phyloP scores from a whole-genome alignment of 2,888 invertebrate genomes.

The Synanthedon vespiformis region DNA sequence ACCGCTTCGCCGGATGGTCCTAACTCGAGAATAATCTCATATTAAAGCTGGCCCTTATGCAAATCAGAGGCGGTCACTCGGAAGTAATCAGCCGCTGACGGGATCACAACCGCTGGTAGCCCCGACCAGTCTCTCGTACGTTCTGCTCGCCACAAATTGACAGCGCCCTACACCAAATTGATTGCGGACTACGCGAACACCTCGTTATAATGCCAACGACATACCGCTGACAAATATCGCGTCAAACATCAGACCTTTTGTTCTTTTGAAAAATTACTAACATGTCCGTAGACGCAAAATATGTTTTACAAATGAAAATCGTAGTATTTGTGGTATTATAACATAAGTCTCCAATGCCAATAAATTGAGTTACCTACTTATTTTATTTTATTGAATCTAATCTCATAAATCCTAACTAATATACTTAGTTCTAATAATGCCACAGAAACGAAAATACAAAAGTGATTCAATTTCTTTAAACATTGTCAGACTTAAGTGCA shows the following conservation, averaged over 20 bases:
- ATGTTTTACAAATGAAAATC: too few species aligned
- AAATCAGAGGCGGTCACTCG: constrained; percentile 64
- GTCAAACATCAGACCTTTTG: neutral
- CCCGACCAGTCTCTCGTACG: constrained; percentile 5
- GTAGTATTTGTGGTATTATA: too few species aligned
- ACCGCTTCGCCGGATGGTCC: constrained; percentile 32
- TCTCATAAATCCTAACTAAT: too few species aligned
- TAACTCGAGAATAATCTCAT: constrained; percentile 63
- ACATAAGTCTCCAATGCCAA: too few species aligned
- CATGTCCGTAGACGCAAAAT: too few species aligned
- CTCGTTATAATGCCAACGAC: constrained; percentile 22
- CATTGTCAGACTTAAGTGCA: too few species aligned
- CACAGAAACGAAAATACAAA: too few species aligned
- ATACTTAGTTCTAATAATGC: too few species aligned
- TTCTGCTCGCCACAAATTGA: constrained; percentile 42
- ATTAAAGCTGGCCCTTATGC: constrained; percentile 65
- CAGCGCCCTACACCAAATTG: constrained; percentile 49
- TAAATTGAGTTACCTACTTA: too few species aligned
- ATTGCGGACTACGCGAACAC: constrained; percentile 42
- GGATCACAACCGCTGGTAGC: constrained; percentile 15
- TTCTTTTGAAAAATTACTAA: neutral
- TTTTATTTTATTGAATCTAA: too few species aligned
- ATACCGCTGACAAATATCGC: constrained; percentile 15
- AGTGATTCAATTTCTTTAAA: too few species aligned
- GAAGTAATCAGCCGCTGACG: constrained; percentile 50